Conservation (phyloP, 1,140 invertebrate species). For the Orius insidiosus region DNA sequence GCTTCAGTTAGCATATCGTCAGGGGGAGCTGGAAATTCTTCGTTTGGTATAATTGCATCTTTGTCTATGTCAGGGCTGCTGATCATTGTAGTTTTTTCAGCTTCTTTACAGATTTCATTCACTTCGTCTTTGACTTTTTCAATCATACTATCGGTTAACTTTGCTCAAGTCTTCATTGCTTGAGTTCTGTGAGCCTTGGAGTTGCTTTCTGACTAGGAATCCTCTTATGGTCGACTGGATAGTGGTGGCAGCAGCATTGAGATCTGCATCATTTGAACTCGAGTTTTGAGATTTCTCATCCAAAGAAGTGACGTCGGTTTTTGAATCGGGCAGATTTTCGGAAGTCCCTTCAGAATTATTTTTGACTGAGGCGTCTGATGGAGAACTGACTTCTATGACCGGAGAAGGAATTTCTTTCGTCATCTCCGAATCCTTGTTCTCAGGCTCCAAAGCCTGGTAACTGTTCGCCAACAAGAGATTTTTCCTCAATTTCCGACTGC, state of each 20-base stretch:
- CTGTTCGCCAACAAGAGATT: conserved; percentile 8
- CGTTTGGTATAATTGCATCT: neutral
- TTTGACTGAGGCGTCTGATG: no score
- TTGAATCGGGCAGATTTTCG: no score
- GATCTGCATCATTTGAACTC: no score
- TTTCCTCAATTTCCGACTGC: conserved; percentile 14
- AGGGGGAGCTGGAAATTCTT: conserved; percentile 11
- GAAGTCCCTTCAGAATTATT: no score
- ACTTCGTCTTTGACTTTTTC: conserved; percentile 16
- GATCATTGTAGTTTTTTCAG: conserved; percentile 11
- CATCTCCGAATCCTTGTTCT: no score
- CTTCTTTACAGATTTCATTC: conserved; percentile 20
- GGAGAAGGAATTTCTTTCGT: no score
- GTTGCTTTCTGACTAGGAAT: conserved; percentile 16
- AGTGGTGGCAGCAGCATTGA: conserved; percentile 16
- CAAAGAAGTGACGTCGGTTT: no score
- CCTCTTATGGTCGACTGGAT: conserved; percentile 20
- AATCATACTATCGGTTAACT: conserved; percentile 13
- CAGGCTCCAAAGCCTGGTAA: no score
- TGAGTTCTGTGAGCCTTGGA: conserved; percentile 15
- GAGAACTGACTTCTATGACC: no score
- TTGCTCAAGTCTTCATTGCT: neutral
- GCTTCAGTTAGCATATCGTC: conserved; percentile 4
- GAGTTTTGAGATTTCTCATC: no score
- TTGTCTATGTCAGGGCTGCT: neutral